A percentile compares a stretch with the other conserved stretches of the same genome.
These are phyloP conservation scores for Lasioglossum baleicum DNA, from an alignment of 1,140 invertebrate genomes.

Conservation along the genomic window DNA sequence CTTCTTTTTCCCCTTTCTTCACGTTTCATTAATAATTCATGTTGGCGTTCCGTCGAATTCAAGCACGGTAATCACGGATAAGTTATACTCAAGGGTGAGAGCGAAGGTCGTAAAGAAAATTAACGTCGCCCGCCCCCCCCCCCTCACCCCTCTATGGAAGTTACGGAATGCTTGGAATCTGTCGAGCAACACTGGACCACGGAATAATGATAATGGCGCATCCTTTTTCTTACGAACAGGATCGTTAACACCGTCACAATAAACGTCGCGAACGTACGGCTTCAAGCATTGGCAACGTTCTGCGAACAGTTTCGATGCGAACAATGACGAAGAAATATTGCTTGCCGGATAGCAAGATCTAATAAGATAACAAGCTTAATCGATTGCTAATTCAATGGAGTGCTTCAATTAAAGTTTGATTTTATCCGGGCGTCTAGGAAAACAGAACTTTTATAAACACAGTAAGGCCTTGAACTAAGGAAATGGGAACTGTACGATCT, in stretches of 20 bases:
- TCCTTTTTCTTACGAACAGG: background rate
- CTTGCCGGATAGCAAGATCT: no score
- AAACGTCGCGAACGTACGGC: background rate
- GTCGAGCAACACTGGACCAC: conserved; percentile 1
- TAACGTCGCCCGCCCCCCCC: no score
- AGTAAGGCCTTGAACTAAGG: no score
- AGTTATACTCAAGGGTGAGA: conserved; percentile 41
- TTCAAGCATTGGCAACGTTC: background rate
- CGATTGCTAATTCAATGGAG: no score
- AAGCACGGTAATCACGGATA: conserved; percentile 48
- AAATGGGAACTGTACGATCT: no score
- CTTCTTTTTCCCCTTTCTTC: background rate
- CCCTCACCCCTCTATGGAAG: conserved; percentile 4
- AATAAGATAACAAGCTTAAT: no score
- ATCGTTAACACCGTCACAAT: conserved; percentile 3
- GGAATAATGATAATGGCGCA: conserved; percentile 27
- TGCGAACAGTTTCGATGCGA: no score
- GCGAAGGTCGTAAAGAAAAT: conserved; percentile 52
- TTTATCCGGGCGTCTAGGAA: no score
- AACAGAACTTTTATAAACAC: no score
- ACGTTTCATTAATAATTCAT: conserved; percentile 46
- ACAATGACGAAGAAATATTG: no score
- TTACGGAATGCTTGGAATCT: conserved; percentile 42
- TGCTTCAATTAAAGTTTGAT: no score
- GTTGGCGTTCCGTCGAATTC: conserved; percentile 41